Evolutionary conservation across 2,888 invertebrate species (phyloP).

Genomic region (Crocallis elinguaria): DNA sequence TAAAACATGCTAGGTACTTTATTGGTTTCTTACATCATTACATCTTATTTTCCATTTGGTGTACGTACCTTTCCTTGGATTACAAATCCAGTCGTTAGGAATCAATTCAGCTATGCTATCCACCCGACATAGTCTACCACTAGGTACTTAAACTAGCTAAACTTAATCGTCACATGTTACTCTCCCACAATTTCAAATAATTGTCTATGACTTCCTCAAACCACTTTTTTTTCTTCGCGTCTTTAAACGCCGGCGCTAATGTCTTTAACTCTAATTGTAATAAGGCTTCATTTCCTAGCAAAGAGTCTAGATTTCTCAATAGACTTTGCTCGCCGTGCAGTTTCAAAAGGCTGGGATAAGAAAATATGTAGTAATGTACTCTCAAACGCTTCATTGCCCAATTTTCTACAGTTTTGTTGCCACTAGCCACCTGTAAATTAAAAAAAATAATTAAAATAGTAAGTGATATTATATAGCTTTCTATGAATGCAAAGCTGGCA

Average conservation of each 20-base stretch:
- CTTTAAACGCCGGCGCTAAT: slow-evolving; percentile 91
- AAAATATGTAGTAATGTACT: slow-evolving; percentile 92
- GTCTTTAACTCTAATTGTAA: slow-evolving; percentile 92
- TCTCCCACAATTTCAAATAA: slow-evolving; percentile 95
- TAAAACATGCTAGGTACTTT: no score
- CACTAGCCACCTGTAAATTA: slow-evolving; percentile 87
- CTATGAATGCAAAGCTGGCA: background rate
- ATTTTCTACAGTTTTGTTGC: slow-evolving; percentile 90
- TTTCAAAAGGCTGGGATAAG: slow-evolving; percentile 91
- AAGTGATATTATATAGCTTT: background rate
- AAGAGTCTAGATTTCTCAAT: slow-evolving; percentile 88
- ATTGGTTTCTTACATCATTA: no score
- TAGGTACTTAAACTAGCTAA: slow-evolving; percentile 29
- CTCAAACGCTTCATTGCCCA: slow-evolving; percentile 90
- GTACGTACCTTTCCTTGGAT: slow-evolving; percentile 7
- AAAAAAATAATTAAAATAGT: slow-evolving; percentile 2
- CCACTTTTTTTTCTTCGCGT: slow-evolving; percentile 90
- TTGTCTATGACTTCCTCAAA: slow-evolving; percentile 95
- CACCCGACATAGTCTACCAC: slow-evolving; percentile 5
- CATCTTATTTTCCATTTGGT: slow-evolving; percentile 2
- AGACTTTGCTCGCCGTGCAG: slow-evolving; percentile 91
- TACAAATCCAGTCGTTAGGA: slow-evolving; percentile 17
- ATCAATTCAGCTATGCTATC: slow-evolving; percentile 10
- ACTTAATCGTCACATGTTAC: slow-evolving; percentile 88
- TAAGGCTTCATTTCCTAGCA: slow-evolving; percentile 93